Base-by-base conservation (phyloP, 2,888 invertebrate genomes). In the Capitulum mitella region DNA sequence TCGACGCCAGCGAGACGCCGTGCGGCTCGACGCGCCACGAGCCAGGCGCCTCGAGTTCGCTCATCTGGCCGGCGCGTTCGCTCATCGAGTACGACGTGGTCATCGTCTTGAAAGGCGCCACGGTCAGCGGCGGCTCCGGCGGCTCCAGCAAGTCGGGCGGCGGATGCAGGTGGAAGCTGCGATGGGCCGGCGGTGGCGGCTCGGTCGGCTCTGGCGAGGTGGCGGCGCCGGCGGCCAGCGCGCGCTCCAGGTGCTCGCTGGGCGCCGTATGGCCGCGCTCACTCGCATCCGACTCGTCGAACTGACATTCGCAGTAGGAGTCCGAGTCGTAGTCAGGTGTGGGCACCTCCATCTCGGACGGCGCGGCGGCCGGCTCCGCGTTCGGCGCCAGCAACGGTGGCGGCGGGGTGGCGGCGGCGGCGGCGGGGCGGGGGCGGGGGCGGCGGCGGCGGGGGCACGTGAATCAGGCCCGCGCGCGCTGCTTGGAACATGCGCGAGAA, bases 401-500 rank as follows among this genome's bases (percentile, higher is more conserved):
- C 26, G 0, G 34, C 58, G 64, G n/a, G n/a, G 19, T 74, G 12
- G n/a, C 58, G 22, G 14, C 54, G 43, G 58, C 32, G n/a, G 32
- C 10, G 26, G 76, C 58, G 37, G 43, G 0, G n/a, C n/a, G 43
- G 48, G 22, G 34, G 46, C 32, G 46, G 58, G 19, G 54, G 61
- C 29, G 40, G 40, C 64, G 16, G 46, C 37, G 37, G 22, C 34
- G 46, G 46, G 22, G 40, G 64, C 64, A 43, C 54, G 51, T 43
- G 78, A 70, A 16, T 74, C 32, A 22, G 48, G 40, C 48, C 77
- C 61, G 19, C 78, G 77, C 43, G 79, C 37, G 40, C 70, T 78
- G 64, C 79, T 78, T 80, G 77, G 34, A 82, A 51, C 10, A 81
- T 81, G 14, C 80, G 80, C n/a, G 82, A 80, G 34, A 82, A 80